Base-by-base conservation (phyloP, 2,797 vertebrate genomes). In the Phataginus tetradactyla region DNA sequence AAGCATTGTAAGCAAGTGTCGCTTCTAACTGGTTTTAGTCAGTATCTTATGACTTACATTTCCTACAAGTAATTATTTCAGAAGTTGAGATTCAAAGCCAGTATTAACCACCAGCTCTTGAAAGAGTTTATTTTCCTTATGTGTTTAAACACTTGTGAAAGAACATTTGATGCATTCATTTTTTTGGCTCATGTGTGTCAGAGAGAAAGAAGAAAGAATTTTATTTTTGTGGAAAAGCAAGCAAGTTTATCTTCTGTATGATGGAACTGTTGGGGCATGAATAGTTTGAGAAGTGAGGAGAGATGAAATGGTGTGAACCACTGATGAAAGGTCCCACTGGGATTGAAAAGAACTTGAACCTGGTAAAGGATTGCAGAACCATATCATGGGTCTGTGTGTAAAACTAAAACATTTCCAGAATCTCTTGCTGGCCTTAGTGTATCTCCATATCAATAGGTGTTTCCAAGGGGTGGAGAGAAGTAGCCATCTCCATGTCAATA, bases 111-210 rank as follows among this genome's bases (percentile, higher is more conserved):
- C 25, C 6, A 66, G 9, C 12, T 32, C 51, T 79, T 66, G 51
- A 93, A 85, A 78, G 27, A 91, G 11, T 75, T 91, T 53, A 88
- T 77, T 96, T 95, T 89, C 34, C 45, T 75, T 49, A 25, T 59
- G 25, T 78, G 18, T 64, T 90, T 79, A 72, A 95, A 88, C 3
- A 86, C 51, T 90, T 85, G 49, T 79, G 23, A 72, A 86, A 91
- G 32, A 72, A 86, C 23, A 64, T 75, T 71, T 45, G 25, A 39
- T 64, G 84, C 32, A 64, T 34, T 84, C 14, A n/a, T 92, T 90
- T 93, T 66, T 84, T 72, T 37, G 21, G 59, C 55, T 69, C 3
- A 0, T 59, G 4, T 68, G 55, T 72, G 88, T 92, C 83, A 74
- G 59, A 96, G 57, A 92, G 5, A 13, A 69, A 49, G 29, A 72